Conservation (phyloP, 2,888 invertebrate genomes). For the Brachypterus glaber region DNA sequence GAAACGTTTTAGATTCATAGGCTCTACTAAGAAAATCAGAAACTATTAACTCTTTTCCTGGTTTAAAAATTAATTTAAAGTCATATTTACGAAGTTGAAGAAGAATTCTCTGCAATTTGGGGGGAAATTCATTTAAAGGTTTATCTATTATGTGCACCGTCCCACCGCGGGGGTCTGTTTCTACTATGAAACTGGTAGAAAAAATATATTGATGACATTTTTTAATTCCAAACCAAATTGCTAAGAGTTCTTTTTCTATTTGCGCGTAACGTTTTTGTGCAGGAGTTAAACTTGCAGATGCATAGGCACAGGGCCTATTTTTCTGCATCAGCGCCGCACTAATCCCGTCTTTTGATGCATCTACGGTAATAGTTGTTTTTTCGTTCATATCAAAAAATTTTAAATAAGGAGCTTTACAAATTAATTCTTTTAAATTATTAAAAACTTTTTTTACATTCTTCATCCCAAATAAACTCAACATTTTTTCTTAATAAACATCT, state of each 20-base stretch:
- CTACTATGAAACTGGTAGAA: slow-evolving; percentile 17
- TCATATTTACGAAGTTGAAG: slow-evolving; percentile 11
- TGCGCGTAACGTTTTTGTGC: slow-evolving; percentile 9
- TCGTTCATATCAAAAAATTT: slow-evolving; percentile 14
- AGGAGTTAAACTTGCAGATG: slow-evolving; percentile 7
- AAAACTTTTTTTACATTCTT: slow-evolving; percentile 21
- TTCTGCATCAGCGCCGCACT: slow-evolving; percentile 21
- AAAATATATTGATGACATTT: slow-evolving; percentile 17
- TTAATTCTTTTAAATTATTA: slow-evolving; percentile 22
- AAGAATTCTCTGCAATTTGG: slow-evolving; percentile 13
- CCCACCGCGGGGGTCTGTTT: slow-evolving; percentile 26
- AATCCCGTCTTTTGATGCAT: slow-evolving; percentile 19
- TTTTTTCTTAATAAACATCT: slow-evolving; percentile 6
- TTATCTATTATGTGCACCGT: slow-evolving; percentile 26
- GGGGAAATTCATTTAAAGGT: slow-evolving; percentile 10
- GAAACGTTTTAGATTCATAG: slow-evolving; percentile 2
- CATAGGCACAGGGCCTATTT: slow-evolving; percentile 15
- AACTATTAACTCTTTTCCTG: slow-evolving; percentile 10
- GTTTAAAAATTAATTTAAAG: slow-evolving; percentile 9
- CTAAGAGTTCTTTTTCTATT: slow-evolving; percentile 23
- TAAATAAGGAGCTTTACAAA: slow-evolving; percentile 20
- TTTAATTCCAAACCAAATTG: slow-evolving; percentile 15
- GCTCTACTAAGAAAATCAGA: slow-evolving; percentile 10
- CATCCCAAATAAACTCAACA: slow-evolving; percentile 17
- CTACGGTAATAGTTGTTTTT: slow-evolving; percentile 16